A percentile compares a stretch with the other conserved stretches of the same genome.
These are phyloP conservation scores for Acrocyrtus sp. DNA, from an alignment of 2,888 invertebrate species.

Conservation along the genomic window DNA sequence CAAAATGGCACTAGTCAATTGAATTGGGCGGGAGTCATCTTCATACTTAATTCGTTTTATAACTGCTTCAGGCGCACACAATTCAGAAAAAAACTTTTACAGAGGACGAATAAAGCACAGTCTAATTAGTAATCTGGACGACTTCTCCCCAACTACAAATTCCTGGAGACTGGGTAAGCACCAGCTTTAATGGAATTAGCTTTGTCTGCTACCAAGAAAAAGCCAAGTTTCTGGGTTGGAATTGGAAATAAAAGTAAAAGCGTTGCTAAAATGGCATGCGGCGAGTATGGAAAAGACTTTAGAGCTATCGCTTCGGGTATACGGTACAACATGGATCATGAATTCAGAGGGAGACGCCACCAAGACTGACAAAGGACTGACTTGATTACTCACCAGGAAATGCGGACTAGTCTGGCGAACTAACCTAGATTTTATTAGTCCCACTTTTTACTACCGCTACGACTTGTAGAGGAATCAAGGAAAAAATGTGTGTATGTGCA, in stretches of 20 bases:
- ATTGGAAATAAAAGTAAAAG: too few relatives aligned
- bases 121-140: neutral
- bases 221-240: too few relatives aligned
- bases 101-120: too few relatives aligned
- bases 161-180: neutral
- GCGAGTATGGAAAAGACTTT: too few relatives aligned
- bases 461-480: too few relatives aligned
- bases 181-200: neutral
- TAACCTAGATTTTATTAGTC: too few relatives aligned
- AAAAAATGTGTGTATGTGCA: too few relatives aligned
- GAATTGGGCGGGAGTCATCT: neutral
- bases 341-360: neutral
- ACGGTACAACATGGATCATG: neutral
- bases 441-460: too few relatives aligned
- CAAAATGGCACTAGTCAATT: conserved; percentile 8
- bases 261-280: too few relatives aligned
- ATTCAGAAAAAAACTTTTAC: neutral
- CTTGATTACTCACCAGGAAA: neutral
- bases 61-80: neutral
- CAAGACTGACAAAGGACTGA: neutral
- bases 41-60: neutral
- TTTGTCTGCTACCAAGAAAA: too few relatives aligned
- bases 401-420: too few relatives aligned
- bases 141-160: neutral
- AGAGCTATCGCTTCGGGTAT: neutral